Evolutionary conservation across 2,797 vertebrate species (phyloP).

Genomic region (Sarcophilus harrisii): DNA sequence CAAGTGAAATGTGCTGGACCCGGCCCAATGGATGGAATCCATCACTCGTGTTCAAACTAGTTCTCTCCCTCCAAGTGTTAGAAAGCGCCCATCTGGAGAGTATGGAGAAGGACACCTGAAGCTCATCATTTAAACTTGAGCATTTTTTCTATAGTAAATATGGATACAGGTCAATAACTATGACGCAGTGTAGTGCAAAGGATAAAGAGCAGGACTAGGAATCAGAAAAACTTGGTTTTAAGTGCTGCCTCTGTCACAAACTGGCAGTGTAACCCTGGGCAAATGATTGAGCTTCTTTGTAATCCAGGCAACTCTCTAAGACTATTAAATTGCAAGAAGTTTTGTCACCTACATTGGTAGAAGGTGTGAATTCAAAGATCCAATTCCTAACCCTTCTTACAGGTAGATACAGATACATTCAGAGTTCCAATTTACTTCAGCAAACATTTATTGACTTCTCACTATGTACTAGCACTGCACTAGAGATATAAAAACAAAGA

Average conservation of each 20-base stretch:
- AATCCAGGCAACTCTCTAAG: not conserved
- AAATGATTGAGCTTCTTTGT: fast-evolving
- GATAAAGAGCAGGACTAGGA: not conserved
- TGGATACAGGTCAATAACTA: not conserved
- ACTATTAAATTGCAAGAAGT: not conserved
- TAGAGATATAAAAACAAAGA: not conserved
- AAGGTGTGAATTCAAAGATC: not conserved
- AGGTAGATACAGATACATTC: not conserved
- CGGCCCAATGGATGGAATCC: not conserved
- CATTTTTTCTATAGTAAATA: not conserved
- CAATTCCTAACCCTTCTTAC: not conserved
- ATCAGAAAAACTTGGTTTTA: not conserved
- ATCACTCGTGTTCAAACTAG: not conserved
- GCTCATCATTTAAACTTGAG: not conserved
- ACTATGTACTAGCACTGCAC: not conserved
- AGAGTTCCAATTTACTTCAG: not conserved
- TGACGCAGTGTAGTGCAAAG: not conserved
- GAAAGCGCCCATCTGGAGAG: not conserved
- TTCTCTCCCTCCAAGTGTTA: not conserved
- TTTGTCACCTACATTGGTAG: not conserved
- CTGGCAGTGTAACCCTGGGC: not conserved
- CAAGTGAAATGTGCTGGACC: not conserved
- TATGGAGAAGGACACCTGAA: not conserved
- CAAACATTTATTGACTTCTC: not conserved
- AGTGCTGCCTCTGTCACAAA: not conserved